Evolutionary conservation across 2,113 vertebrate species (phyloP).

Genomic region (Silurus meridionalis): DNA sequence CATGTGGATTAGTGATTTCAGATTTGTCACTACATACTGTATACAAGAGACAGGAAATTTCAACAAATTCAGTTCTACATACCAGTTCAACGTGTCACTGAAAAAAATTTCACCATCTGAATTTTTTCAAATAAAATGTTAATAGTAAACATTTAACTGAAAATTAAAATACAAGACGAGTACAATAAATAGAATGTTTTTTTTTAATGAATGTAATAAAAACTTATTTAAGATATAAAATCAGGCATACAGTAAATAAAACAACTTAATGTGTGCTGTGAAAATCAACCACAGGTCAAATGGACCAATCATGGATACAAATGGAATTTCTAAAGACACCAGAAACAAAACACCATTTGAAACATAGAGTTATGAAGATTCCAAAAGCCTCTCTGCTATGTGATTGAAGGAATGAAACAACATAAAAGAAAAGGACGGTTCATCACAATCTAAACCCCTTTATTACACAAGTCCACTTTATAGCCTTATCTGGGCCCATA

Average conservation of each 20-base stretch:
- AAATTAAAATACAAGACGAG: neutral
- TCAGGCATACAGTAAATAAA: neutral
- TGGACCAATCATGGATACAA: neutral
- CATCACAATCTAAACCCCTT: conserved; percentile 19
- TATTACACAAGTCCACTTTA: conserved; percentile 29
- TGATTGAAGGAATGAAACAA: conserved; percentile 1
- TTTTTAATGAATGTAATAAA: neutral
- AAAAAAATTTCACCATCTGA: neutral
- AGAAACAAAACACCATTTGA: conserved; percentile 12
- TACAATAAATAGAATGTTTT: neutral
- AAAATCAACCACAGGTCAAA: neutral
- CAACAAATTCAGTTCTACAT: neutral
- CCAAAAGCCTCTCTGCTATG: neutral
- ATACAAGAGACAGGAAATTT: neutral
- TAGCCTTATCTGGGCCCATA: conserved; percentile 17
- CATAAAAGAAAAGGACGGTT: conserved; percentile 1
- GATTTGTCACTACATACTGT: neutral
- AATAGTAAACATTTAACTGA: neutral
- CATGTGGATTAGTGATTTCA: neutral
- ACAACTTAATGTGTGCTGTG: neutral
- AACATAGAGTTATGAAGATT: neutral
- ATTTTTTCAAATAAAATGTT: neutral
- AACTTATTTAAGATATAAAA: neutral
- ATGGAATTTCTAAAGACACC: neutral
- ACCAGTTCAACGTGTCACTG: neutral